These are phyloP conservation scores for Oryctes rhinoceros DNA, from an alignment of 1,140 invertebrate species.

Conservation along the genomic window DNA sequence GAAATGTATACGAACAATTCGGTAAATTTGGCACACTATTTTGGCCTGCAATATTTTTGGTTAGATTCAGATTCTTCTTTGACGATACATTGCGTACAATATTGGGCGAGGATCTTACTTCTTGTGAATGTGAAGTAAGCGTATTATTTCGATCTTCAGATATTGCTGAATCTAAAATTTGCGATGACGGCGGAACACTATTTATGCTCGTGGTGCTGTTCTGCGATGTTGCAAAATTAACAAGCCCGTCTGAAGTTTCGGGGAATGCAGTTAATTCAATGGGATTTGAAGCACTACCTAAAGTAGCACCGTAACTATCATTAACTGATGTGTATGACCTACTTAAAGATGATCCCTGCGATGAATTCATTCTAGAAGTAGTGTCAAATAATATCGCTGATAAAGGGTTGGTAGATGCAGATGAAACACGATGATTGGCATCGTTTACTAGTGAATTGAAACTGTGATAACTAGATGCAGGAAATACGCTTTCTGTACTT, in stretches of 20 bases:
- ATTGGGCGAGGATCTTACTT: background rate
- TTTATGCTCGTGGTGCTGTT: background rate
- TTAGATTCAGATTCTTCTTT: background rate
- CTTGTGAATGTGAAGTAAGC: background rate
- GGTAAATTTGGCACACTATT: background rate
- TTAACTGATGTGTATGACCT: background rate
- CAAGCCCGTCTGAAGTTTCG: no score
- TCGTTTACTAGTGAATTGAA: slow-evolving; percentile 25
- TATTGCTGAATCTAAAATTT: background rate
- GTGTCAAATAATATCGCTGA: background rate
- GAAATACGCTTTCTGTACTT: background rate
- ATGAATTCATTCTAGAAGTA: background rate
- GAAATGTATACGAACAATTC: background rate
- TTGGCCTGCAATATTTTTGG: slow-evolving; percentile 2
- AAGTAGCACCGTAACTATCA: background rate
- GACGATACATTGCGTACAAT: background rate
- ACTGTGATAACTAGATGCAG: background rate
- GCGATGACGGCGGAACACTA: background rate
- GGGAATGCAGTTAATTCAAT: no score
- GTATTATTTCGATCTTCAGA: background rate
- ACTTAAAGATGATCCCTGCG: background rate
- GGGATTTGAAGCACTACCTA: no score
- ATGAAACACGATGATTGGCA: background rate
- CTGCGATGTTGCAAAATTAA: no score
- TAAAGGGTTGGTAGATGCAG: background rate